Conservation (phyloP, 2,113 vertebrate genomes). For the Daphoenositta chrysoptera region DNA sequence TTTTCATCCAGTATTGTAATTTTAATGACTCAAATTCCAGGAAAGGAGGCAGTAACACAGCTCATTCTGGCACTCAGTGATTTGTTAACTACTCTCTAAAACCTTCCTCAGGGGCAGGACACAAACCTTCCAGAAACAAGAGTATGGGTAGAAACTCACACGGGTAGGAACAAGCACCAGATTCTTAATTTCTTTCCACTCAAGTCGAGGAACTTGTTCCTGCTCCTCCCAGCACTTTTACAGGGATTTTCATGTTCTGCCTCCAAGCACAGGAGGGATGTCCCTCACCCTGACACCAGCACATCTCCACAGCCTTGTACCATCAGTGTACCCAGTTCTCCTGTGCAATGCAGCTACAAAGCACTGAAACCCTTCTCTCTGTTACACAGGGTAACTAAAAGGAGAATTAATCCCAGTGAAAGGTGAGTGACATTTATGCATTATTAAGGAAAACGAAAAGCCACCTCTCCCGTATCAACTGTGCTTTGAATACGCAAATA, state of each 20-base stretch:
- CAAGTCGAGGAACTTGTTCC: background rate
- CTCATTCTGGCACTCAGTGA: background rate
- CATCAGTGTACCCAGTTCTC: background rate
- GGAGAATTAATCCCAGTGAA: background rate
- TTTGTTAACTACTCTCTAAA: background rate
- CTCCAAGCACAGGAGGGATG: background rate
- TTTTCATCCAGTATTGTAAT: background rate
- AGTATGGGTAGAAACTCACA: background rate
- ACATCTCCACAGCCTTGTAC: background rate
- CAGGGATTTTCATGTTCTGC: background rate
- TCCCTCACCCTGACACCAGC: background rate
- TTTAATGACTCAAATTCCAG: background rate
- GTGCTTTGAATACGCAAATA: background rate
- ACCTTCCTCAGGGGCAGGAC: background rate
- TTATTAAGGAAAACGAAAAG: constrained; percentile 7
- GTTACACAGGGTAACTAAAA: background rate
- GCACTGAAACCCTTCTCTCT: background rate
- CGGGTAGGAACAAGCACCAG: background rate
- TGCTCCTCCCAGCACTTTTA: background rate
- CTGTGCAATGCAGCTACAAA: background rate
- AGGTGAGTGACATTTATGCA: constrained; percentile 44
- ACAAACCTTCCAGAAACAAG: background rate
- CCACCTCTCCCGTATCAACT: background rate
- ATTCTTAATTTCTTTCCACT: background rate
- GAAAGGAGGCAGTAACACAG: background rate